Conservation (phyloP, 2,797 vertebrate genomes). For the Chrysocyon brachyurus region DNA sequence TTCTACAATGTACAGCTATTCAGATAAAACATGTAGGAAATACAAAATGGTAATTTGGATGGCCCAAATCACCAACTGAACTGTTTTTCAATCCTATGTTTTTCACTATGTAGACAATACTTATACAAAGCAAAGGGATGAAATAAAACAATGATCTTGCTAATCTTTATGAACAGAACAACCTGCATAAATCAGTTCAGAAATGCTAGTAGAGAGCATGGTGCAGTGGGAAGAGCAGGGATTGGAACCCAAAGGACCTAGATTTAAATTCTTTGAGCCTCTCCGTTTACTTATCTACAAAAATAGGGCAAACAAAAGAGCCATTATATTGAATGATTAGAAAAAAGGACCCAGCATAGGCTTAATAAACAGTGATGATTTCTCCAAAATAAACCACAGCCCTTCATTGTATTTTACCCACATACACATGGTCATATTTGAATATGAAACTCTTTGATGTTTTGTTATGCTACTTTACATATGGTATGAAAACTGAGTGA, state of each 20-base stretch:
- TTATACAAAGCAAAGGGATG: neutral
- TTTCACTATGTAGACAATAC: neutral
- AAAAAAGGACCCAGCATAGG: neutral
- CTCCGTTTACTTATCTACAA: neutral
- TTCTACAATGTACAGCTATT: neutral
- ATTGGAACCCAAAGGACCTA: neutral
- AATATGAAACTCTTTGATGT: neutral
- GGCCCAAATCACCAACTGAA: neutral
- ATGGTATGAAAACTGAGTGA: neutral
- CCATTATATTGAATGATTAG: accelerated
- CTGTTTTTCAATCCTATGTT: neutral
- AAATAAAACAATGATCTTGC: neutral
- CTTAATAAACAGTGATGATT: neutral
- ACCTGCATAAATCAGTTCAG: neutral
- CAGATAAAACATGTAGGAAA: neutral
- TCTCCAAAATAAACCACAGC: neutral
- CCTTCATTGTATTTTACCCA: neutral
- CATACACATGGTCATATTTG: accelerated
- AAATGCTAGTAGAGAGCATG: neutral
- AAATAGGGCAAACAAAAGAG: neutral
- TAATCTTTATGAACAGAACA: neutral
- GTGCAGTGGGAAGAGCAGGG: neutral
- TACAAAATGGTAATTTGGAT: neutral
- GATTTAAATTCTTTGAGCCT: neutral
- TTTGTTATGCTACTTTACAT: neutral